Percentiles rank a stretch among this genome's conserved stretches.
Conservation (phyloP, 2,888 invertebrate species). For the Muschampia plurimacula region DNA sequence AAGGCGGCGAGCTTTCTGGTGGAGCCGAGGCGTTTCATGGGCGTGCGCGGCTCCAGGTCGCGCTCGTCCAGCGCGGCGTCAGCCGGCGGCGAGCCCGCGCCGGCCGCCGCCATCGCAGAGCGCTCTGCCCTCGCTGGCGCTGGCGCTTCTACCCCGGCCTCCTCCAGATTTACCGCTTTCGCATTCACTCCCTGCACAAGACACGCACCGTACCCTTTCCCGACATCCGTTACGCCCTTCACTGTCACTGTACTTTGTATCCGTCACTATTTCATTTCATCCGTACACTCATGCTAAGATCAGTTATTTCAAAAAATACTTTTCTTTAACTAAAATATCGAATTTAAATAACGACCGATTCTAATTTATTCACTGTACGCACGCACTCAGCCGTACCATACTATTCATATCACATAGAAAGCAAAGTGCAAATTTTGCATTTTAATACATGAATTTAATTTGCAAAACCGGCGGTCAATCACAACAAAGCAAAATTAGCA, state of each 20-base stretch:
- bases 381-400: background rate
- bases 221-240: background rate
- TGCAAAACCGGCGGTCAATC: conserved; percentile 4
- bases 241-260: conserved; percentile 31
- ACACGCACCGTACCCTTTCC: conserved; percentile 27
- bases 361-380: conserved; percentile 43
- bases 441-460: conserved; percentile 1
- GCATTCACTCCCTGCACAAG: conserved; percentile 17
- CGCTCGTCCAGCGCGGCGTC: conserved; percentile 91
- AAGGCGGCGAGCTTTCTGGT: conserved; percentile 92
- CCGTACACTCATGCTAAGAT: background rate
- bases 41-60: conserved; percentile 91
- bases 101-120: conserved; percentile 48
- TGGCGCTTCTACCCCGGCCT: conserved; percentile 35
- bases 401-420: background rate
- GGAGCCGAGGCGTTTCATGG: conserved; percentile 92
- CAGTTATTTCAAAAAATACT: background rate
- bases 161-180: conserved; percentile 16
- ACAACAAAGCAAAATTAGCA: conserved; percentile 19
- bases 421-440: background rate
- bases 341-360: conserved; percentile 49
- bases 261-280: conserved; percentile 27
- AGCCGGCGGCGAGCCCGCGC: conserved; percentile 93
- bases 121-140: conserved; percentile 45
- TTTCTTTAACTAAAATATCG: conserved; percentile 11